Evolutionary conservation across 2,797 vertebrate species (phyloP).

Genomic region (Sebastes oblongus): DNA sequence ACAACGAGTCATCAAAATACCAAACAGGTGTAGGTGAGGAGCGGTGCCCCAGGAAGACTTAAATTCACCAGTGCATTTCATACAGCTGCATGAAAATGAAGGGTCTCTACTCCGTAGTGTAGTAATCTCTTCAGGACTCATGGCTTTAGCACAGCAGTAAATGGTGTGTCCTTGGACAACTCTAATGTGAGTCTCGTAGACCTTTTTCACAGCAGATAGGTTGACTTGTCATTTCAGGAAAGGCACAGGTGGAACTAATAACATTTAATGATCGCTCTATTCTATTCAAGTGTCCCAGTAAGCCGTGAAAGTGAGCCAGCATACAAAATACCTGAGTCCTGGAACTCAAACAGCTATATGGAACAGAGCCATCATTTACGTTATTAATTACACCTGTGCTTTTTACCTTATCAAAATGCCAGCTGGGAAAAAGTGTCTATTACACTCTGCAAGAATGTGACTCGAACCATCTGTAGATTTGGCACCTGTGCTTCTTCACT

Average conservation of each 20-base stretch:
- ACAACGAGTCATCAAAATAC: slow-evolving; percentile 48
- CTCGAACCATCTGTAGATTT: slow-evolving; percentile 18
- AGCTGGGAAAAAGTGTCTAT: slow-evolving; percentile 5
- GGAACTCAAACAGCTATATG: background rate
- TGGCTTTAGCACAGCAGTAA: background rate
- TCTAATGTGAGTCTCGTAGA: slow-evolving; percentile 14
- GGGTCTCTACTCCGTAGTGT: background rate
- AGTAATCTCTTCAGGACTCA: background rate
- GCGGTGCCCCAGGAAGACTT: slow-evolving; percentile 8
- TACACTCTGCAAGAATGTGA: background rate
- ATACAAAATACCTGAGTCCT: background rate
- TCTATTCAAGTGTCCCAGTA: background rate
- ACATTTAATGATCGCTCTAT: slow-evolving; percentile 15
- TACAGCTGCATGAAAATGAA: slow-evolving; percentile 37
- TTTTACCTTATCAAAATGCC: slow-evolving; percentile 7
- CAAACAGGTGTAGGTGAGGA: slow-evolving; percentile 37
- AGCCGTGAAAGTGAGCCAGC: background rate
- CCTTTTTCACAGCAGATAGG: slow-evolving; percentile 1
- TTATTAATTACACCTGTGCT: slow-evolving; percentile 3
- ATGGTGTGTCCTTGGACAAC: slow-evolving; percentile 4
- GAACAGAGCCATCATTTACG: slow-evolving; percentile 7
- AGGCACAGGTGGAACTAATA: slow-evolving; percentile 29
- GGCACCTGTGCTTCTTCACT: slow-evolving; percentile 3
- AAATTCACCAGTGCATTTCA: slow-evolving; percentile 17
- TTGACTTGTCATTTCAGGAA: slow-evolving; percentile 21